Conservation (phyloP, 2,888 invertebrate genomes). For the Ormyrus nitidulus region DNA sequence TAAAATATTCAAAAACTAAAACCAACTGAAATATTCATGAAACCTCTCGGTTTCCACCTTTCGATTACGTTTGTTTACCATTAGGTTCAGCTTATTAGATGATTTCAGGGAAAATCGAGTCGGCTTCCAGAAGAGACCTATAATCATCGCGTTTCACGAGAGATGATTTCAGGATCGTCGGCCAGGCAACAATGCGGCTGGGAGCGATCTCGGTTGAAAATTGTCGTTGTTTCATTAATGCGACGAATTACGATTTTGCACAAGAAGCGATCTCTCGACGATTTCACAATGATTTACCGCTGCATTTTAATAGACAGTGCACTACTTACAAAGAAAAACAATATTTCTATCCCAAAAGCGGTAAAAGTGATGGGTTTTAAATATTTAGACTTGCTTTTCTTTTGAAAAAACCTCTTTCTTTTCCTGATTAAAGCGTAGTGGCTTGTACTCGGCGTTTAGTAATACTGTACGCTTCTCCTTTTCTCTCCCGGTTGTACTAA, state of each 20-base stretch:
- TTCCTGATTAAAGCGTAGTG: too few relatives aligned
- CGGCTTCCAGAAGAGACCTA: background rate
- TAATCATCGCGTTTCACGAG: slow-evolving; percentile 27
- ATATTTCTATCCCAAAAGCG: background rate
- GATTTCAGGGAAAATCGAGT: slow-evolving; percentile 1
- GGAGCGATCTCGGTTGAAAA: background rate
- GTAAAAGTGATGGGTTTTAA: background rate
- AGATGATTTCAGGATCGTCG: background rate
- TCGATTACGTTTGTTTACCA: background rate
- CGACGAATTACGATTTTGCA: background rate
- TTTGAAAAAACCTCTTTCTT: background rate
- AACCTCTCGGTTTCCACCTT: background rate
- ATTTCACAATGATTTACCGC: background rate
- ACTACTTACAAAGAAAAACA: background rate
- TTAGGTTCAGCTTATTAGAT: slow-evolving; percentile 7
- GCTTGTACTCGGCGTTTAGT: background rate
- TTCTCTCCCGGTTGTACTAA: too few relatives aligned
- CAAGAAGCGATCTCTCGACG: background rate
- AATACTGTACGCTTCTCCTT: background rate
- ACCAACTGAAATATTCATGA: background rate
- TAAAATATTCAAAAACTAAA: background rate
- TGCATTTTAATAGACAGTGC: background rate
- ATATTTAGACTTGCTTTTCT: background rate
- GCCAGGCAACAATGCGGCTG: background rate
- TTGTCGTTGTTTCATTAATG: slow-evolving; percentile 16